Conservation (phyloP, 2,888 invertebrate genomes). For the Pollenia amentaria region DNA sequence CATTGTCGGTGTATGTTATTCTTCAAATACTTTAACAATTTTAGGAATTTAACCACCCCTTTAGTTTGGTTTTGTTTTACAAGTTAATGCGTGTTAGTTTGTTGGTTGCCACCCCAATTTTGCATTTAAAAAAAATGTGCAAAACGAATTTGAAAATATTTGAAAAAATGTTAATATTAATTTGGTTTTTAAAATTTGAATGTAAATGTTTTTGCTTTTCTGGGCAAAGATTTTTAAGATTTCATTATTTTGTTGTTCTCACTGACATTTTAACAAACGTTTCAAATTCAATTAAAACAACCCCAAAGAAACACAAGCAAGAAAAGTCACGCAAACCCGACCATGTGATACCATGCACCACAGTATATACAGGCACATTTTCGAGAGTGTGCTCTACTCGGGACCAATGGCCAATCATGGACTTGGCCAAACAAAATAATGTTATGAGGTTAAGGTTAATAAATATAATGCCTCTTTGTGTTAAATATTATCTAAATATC, state of each 20-base stretch:
- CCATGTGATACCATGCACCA: too few relatives aligned
- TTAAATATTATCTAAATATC: too few relatives aligned
- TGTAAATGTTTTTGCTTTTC: conserved; percentile 6
- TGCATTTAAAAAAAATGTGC: not conserved
- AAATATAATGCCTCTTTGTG: too few relatives aligned
- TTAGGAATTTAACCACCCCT: conserved; percentile 38
- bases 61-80: not conserved
- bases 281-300: conserved; percentile 33
- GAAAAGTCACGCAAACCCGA: not conserved
- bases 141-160: conserved; percentile 42
- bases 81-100: not conserved
- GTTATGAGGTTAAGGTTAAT: too few relatives aligned
- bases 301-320: not conserved
- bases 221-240: conserved; percentile 5
- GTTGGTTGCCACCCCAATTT: conserved; percentile 12
- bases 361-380: too few relatives aligned
- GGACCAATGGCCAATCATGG: too few relatives aligned
- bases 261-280: conserved; percentile 14
- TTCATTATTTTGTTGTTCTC: not conserved
- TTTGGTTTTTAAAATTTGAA: conserved; percentile 1
- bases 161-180: conserved; percentile 51
- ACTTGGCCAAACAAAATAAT: too few relatives aligned
- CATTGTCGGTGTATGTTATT: not conserved
- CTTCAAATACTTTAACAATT: conserved; percentile 23
- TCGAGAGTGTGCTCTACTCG: too few relatives aligned